Evolutionary conservation across 64 coral and sea anemone genomes (phyloP).

Genomic region (Anthopleura sola): DNA sequence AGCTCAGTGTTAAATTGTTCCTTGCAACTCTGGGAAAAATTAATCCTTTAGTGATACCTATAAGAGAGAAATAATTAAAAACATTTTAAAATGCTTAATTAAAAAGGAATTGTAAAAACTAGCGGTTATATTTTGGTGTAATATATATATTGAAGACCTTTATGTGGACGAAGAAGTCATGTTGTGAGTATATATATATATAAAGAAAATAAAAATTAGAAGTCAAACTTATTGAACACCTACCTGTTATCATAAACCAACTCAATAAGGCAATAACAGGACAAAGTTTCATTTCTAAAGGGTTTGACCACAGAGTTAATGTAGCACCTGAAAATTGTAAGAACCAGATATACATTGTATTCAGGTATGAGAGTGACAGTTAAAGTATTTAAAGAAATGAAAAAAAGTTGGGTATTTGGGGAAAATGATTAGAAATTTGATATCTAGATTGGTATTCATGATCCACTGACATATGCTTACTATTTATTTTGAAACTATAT

Average conservation of each 20-base stretch:
- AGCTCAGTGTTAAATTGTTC: constrained; percentile 6
- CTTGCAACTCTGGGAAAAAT: constrained; percentile 37
- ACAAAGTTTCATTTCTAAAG: not conserved
- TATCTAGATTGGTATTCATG: too few relatives aligned
- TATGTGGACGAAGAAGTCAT: not conserved
- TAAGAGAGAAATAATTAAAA: not conserved
- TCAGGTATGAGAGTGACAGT: too few relatives aligned
- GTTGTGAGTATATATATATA: not conserved
- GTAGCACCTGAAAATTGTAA: not conserved
- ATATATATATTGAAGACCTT: constrained; percentile 10
- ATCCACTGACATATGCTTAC: too few relatives aligned
- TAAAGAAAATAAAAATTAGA: not conserved
- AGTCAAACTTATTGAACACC: not conserved
- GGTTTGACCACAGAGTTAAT: not conserved
- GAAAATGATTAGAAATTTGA: too few relatives aligned
- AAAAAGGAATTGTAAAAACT: not conserved
- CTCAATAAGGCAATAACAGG: not conserved
- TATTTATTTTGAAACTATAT: too few relatives aligned
- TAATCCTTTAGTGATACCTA: constrained; percentile 15
- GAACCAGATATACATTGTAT: too few relatives aligned
- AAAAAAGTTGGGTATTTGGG: too few relatives aligned
- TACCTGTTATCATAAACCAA: constrained; percentile 9
- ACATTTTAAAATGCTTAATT: not conserved
- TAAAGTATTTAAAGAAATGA: too few relatives aligned
- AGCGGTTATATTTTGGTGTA: not conserved